These are phyloP conservation scores for Enteromius afrohamiltoni DNA, from an alignment of 2,797 vertebrate genomes.

Conservation along the genomic window DNA sequence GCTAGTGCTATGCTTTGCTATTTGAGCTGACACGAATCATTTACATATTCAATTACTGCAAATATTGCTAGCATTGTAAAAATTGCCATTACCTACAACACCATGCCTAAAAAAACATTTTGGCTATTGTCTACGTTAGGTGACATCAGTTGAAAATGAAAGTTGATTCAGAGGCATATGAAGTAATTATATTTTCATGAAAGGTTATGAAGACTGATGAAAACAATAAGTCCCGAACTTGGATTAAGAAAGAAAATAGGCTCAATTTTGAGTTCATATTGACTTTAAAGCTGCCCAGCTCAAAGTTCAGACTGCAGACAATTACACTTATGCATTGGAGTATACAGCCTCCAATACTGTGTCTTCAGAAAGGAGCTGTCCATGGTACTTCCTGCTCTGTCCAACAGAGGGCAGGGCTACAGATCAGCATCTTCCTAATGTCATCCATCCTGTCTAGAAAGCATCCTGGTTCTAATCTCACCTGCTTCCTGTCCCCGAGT, in stretches of 20 bases:
- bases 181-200: background rate
- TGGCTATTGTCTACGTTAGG: background rate
- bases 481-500: slow-evolving; percentile 26
- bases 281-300: slow-evolving; percentile 11
- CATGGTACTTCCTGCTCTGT: slow-evolving; percentile 20
- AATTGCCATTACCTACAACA: background rate
- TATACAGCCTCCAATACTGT: background rate
- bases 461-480: slow-evolving; percentile 12
- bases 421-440: slow-evolving; percentile 47
- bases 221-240: slow-evolving; percentile 2
- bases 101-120: background rate
- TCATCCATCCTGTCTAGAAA: slow-evolving; percentile 9
- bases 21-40: background rate
- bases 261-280: background rate
- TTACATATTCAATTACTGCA: background rate
- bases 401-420: slow-evolving; percentile 59
- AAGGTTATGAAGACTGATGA: background rate
- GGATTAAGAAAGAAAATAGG: background rate
- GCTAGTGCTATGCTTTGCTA: background rate
- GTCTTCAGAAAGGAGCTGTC: background rate
- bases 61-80: background rate
- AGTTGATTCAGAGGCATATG: background rate
- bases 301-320: background rate
- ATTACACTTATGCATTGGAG: background rate
- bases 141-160: background rate